Evolutionary conservation across 2,113 vertebrate species (phyloP).

Genomic region (Rhabdornis inornatus): DNA sequence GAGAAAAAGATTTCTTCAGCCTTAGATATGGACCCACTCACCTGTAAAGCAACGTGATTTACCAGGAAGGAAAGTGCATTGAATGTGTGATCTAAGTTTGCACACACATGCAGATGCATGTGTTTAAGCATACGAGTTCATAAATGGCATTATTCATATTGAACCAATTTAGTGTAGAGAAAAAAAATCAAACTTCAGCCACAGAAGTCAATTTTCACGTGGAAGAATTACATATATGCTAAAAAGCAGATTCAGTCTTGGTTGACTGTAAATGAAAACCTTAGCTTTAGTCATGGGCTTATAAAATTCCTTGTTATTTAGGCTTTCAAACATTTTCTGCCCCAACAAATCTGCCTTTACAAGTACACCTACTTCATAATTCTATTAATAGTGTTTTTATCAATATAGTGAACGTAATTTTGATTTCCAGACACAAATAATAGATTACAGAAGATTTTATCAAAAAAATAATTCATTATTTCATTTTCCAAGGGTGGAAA

Average conservation of each 20-base stretch:
- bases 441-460: not conserved
- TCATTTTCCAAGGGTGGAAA: not conserved
- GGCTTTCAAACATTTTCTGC: not conserved
- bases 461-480: not conserved
- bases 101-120: not conserved
- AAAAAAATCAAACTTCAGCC: not conserved
- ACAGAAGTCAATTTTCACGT: not conserved
- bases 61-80: not conserved
- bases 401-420: not conserved
- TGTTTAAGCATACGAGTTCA: not conserved
- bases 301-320: not conserved
- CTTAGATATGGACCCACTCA: not conserved
- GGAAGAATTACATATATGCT: not conserved
- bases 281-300: not conserved
- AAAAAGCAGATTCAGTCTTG: not conserved
- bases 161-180: not conserved
- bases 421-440: not conserved
- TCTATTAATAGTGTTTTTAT: not conserved
- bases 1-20: not conserved
- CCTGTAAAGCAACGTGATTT: not conserved
- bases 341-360: not conserved
- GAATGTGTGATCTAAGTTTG: not conserved
- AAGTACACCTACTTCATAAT: not conserved
- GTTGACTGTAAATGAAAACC: not conserved
- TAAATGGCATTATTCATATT: not conserved